Percentiles rank a stretch among this genome's conserved stretches.
Conservation (phyloP, 2,113 vertebrate genomes). For the Phyllopteryx taeniolatus region DNA sequence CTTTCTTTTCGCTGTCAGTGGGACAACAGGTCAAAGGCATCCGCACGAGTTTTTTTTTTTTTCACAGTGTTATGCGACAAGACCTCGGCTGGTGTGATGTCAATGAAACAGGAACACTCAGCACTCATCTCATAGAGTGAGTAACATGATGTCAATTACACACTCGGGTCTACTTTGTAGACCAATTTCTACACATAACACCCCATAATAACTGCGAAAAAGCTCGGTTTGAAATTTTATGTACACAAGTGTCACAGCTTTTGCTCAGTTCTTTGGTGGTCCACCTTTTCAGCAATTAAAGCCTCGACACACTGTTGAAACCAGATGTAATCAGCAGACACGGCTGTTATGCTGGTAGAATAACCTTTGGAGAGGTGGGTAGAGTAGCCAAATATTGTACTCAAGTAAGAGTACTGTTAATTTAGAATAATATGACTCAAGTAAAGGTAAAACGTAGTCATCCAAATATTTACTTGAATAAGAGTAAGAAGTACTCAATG, state of each 20-base stretch:
- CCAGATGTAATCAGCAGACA: background rate
- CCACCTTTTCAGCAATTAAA: background rate
- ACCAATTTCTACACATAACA: background rate
- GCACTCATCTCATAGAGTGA: slow-evolving; percentile 91
- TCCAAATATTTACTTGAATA: no score
- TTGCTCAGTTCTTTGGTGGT: background rate
- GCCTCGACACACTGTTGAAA: background rate
- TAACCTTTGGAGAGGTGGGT: no score
- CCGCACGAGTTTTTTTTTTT: slow-evolving; percentile 75
- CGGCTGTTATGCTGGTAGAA: background rate
- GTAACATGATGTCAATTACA: slow-evolving; percentile 41
- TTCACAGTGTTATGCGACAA: slow-evolving; percentile 88
- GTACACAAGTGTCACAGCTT: background rate
- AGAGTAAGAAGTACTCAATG: no score
- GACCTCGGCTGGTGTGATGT: slow-evolving; percentile 96
- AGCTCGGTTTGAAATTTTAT: background rate
- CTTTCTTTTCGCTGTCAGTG: slow-evolving; percentile 87
- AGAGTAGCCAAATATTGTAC: no score
- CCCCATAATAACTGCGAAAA: background rate
- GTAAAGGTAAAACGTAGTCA: no score
- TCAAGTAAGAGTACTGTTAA: no score
- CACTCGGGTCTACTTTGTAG: background rate
- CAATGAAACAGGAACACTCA: slow-evolving; percentile 85
- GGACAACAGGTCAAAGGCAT: slow-evolving; percentile 86
- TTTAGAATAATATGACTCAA: no score